Percentiles rank a stretch among this genome's conserved stretches.
phyloP scores from a whole-genome alignment of 2,888 invertebrate species.

The Acleris cristana region DNA sequence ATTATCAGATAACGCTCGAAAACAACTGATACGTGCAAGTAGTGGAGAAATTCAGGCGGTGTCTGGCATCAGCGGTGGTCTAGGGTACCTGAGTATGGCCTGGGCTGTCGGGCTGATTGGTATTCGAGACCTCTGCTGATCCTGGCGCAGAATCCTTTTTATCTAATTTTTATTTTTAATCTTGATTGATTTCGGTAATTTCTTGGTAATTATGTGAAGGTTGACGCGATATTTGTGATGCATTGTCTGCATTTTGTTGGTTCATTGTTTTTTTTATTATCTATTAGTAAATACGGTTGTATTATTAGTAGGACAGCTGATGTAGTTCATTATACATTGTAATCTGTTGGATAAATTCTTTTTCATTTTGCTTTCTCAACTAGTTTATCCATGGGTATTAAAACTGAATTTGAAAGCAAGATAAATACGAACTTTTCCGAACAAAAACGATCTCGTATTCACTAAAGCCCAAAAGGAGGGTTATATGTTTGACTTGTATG shows the following conservation, averaged over 20 bases:
- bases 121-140: constrained; percentile 85
- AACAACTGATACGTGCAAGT: constrained; percentile 58
- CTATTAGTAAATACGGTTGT: too few relatives aligned
- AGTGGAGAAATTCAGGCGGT: constrained; percentile 62
- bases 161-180: constrained; percentile 74
- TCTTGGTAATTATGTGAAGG: constrained; percentile 68
- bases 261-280: background rate
- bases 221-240: constrained; percentile 18
- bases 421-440: too few relatives aligned
- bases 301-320: too few relatives aligned
- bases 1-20: constrained; percentile 52
- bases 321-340: too few relatives aligned
- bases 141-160: constrained; percentile 71
- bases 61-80: constrained; percentile 80
- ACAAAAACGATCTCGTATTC: too few relatives aligned
- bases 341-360: too few relatives aligned
- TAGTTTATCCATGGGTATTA: too few relatives aligned
- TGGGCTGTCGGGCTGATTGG: constrained; percentile 68
- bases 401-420: too few relatives aligned
- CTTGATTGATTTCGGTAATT: constrained; percentile 76
- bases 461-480: too few relatives aligned
- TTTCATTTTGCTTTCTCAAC: too few relatives aligned
- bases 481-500: too few relatives aligned
- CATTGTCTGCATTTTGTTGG: constrained; percentile 9
- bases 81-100: constrained; percentile 75